Evolutionary conservation across 1,140 invertebrate genomes (phyloP), one percentile per base, ranked within the genome.

Genomic region (Pseudomyrmex flavicornis): DNA sequence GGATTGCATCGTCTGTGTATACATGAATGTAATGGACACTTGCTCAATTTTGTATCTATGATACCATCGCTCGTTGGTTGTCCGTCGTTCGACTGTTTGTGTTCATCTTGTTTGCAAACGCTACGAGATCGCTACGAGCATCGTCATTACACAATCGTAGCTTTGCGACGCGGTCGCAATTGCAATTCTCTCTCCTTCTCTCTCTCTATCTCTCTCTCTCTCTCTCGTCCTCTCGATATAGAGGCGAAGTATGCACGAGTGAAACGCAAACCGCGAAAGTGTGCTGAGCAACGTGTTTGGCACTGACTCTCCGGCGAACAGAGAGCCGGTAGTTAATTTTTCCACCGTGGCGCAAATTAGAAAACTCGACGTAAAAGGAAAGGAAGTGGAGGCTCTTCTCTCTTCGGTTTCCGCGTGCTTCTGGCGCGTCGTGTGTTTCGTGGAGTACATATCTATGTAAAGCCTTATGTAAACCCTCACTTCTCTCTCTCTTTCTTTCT

Each of bases 231-330:
- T 79, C 66, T 46, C 63, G 75, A 56, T 70, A 26, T 58, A 50
- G 35, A 46, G 26, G 20, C 20, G 22, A 35, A 7, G 35, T 35
- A 35, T 7, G 35, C 35, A 65, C 8, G 15, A 44, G 75, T 46
- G 75, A 79, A 68, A 68, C 50, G 63, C 48, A 68, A 35, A 77
- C 2, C 63, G 75, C 50, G 52, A 79, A 69, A 79, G 75, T 69
- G 56, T 26, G 75, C 17, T 56, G 46, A 56, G 9, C 15, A 9
- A n/a, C 63, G 35, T 35, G 35, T 77, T 69, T 79, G 63, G 48
- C 75, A 58, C 75, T 48, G 65, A 69, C 35, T 79, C 17, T 35
- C 35, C 35, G 35, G 35, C 35, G 12, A 68, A 56, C n/a, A 10
- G n/a, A 9, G 1, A 54, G 58, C 22, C 56, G 58, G 35, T 35